phyloP scores from a whole-genome alignment of 2,888 invertebrate species.

The Caenorhabditis imperialis region DNA sequence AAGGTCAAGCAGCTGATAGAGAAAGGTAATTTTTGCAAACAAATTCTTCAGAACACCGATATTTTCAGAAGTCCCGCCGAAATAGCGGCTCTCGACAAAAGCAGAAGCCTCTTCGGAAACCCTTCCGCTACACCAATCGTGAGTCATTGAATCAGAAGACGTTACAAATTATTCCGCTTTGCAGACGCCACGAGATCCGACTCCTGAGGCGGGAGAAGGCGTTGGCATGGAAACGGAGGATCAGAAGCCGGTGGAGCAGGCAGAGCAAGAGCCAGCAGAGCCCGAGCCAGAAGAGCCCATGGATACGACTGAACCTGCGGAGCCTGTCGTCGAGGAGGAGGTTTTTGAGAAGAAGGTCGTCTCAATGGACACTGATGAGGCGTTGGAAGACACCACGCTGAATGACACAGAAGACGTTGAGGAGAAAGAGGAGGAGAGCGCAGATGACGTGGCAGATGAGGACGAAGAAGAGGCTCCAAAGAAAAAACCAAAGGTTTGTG shows the following conservation, averaged over 20 bases:
- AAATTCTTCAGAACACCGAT: no score
- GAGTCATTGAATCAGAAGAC: no score
- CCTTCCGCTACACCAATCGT: constrained; percentile 19
- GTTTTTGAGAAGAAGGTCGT: constrained; percentile 38
- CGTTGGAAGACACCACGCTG: neutral
- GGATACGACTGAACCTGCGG: neutral
- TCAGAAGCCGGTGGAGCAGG: neutral
- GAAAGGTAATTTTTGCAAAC: constrained; percentile 13
- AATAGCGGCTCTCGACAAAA: constrained; percentile 39
- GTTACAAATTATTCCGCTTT: neutral
- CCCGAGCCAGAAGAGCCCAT: neutral
- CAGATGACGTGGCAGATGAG: neutral
- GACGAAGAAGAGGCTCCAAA: constrained; percentile 15
- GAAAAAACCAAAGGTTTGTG: constrained; percentile 31
- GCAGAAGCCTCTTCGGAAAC: constrained; percentile 55
- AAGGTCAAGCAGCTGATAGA: constrained; percentile 1
- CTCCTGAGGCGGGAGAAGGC: neutral
- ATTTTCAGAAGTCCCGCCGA: constrained; percentile 25
- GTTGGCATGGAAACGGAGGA: constrained; percentile 6
- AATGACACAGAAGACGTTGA: neutral
- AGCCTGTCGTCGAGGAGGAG: constrained; percentile 17
- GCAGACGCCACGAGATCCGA: constrained; percentile 10
- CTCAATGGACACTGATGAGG: constrained; percentile 44
- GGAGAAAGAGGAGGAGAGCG: constrained; percentile 1
- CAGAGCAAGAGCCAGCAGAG: neutral